Conservation (phyloP, 2,113 vertebrate species). For the Neoarius graeffei region DNA sequence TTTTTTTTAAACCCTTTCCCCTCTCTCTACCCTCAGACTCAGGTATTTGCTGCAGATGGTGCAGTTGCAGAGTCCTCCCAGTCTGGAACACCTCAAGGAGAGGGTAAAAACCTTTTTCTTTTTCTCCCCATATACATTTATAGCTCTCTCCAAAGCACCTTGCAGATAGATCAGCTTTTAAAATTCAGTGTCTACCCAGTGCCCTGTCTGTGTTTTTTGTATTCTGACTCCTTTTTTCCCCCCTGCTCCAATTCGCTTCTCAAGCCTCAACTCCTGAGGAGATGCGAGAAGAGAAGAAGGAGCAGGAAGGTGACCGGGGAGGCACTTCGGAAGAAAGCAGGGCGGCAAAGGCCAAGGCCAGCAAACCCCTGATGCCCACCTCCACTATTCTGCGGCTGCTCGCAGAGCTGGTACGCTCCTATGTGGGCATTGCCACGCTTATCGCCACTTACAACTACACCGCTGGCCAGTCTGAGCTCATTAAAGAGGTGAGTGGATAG, state of each 20-base stretch:
- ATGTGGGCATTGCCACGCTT: slow-evolving; percentile 89
- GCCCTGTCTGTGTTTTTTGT: background rate
- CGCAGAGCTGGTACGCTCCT: slow-evolving; percentile 91
- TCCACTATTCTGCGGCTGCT: slow-evolving; percentile 90
- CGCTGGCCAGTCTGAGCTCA: slow-evolving; percentile 91
- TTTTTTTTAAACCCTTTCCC: background rate
- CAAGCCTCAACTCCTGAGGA: slow-evolving; percentile 87
- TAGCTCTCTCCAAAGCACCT: background rate
- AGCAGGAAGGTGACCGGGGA: slow-evolving; percentile 84
- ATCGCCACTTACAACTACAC: slow-evolving; percentile 93
- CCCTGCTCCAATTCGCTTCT: background rate
- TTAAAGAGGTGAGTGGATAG: slow-evolving; percentile 83
- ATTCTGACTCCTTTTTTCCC: background rate
- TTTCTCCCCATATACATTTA: background rate
- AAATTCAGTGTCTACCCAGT: too few relatives aligned
- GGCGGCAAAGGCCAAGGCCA: slow-evolving; percentile 86
- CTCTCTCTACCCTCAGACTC: slow-evolving; percentile 69
- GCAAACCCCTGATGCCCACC: slow-evolving; percentile 90
- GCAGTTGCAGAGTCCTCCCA: slow-evolving; percentile 80
- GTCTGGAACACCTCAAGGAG: slow-evolving; percentile 86
- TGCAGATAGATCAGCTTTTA: background rate
- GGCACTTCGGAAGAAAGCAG: slow-evolving; percentile 78
- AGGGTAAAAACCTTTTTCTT: slow-evolving; percentile 70
- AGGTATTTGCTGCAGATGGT: slow-evolving; percentile 89
- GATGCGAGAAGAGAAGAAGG: slow-evolving; percentile 85